These are phyloP conservation scores for Gyps fulvus DNA, from an alignment of 2,113 vertebrate genomes.

Conservation along the genomic window DNA sequence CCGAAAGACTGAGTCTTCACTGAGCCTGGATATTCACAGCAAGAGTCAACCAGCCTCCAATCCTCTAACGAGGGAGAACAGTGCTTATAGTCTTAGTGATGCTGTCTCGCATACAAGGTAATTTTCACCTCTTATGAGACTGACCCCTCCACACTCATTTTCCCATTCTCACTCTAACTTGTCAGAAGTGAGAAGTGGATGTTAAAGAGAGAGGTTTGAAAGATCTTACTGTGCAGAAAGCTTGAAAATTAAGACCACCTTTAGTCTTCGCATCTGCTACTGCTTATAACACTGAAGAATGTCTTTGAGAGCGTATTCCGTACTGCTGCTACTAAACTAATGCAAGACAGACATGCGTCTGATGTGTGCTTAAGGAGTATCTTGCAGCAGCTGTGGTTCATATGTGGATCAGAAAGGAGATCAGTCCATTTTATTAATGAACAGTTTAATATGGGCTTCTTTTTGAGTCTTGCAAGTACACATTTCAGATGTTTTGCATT, in stretches of 20 bases:
- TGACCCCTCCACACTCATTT: not conserved
- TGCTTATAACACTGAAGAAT: not conserved
- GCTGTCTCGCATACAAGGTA: slow-evolving; percentile 87
- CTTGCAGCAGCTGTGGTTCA: not conserved
- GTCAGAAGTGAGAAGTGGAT: not conserved
- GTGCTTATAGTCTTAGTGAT: slow-evolving; percentile 89
- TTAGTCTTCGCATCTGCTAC: not conserved
- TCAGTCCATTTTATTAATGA: not conserved
- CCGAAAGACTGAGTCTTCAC: slow-evolving; percentile 79
- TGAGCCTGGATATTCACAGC: slow-evolving; percentile 76
- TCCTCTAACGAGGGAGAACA: slow-evolving; percentile 87
- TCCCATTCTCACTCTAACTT: not conserved
- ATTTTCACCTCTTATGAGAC: not conserved
- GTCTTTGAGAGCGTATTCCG: not conserved
- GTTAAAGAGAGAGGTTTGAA: not conserved
- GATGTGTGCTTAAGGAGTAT: not conserved
- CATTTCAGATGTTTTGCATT: not conserved
- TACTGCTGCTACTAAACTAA: not conserved
- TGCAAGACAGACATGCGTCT: rapidly evolving
- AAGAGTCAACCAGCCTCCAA: slow-evolving; percentile 79
- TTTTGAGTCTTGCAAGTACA: not conserved
- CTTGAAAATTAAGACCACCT: not conserved
- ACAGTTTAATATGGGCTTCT: not conserved
- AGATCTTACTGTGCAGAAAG: not conserved
- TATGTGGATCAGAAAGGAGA: not conserved